Percentiles rank a stretch among this genome's conserved stretches.
Evolutionary conservation across 2,797 vertebrate genomes (phyloP).

Genomic region (Hafferia zeledoni): DNA sequence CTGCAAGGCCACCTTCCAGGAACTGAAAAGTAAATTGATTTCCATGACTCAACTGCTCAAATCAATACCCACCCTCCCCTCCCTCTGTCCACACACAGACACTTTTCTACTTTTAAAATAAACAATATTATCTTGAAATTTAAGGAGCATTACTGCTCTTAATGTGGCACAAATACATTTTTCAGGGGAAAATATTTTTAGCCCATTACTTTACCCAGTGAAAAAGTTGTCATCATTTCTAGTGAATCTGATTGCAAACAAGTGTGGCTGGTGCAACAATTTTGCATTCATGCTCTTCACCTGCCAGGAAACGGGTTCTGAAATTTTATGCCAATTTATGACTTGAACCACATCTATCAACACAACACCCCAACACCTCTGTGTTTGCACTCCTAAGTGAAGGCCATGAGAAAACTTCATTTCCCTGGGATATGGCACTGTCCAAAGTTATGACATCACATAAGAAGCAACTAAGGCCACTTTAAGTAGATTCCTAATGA

Average conservation of each 20-base stretch:
- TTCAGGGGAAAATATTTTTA: not conserved
- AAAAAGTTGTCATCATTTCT: not conserved
- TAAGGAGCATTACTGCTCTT: not conserved
- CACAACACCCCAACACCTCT: not conserved
- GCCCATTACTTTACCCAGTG: not conserved
- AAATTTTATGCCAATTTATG: not conserved
- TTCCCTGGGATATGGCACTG: not conserved
- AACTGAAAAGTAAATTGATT: not conserved
- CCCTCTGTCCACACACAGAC: not conserved
- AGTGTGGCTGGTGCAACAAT: no score
- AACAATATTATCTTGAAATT: not conserved
- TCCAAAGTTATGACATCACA: not conserved
- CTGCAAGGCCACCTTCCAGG: not conserved
- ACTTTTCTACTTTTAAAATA: not conserved
- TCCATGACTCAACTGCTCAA: not conserved
- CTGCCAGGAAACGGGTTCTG: not conserved
- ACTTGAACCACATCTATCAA: not conserved
- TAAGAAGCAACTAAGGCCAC: not conserved
- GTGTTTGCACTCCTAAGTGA: not conserved
- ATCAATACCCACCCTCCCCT: not conserved
- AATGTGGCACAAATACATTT: not conserved
- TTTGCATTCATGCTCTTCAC: not conserved
- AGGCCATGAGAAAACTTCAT: rapidly evolving
- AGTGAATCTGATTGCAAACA: not conserved
- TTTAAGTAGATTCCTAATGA: not conserved